These are phyloP conservation scores for Xiphorhynchus elegans DNA, from an alignment of 2,113 vertebrate genomes.

Conservation along the genomic window DNA sequence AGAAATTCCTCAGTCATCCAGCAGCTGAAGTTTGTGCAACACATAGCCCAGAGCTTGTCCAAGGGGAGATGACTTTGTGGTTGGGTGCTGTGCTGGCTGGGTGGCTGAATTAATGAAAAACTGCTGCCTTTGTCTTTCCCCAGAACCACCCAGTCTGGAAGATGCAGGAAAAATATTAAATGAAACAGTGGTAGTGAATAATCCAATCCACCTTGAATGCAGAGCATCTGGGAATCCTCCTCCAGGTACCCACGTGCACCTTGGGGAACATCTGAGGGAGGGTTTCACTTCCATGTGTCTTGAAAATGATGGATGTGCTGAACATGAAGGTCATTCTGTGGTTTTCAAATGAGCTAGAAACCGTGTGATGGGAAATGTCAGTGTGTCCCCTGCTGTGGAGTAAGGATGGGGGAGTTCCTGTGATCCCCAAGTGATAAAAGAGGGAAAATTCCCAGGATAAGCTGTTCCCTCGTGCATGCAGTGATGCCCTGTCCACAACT, in stretches of 20 bases:
- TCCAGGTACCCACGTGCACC: constrained; percentile 77
- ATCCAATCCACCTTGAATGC: constrained; percentile 87
- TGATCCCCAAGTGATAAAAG: neutral
- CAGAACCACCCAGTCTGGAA: constrained; percentile 90
- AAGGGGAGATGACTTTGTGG: neutral
- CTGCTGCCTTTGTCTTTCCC: constrained; percentile 15
- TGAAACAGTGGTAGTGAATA: constrained; percentile 88
- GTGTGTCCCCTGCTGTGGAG: neutral
- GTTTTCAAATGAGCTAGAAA: neutral
- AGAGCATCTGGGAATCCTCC: constrained; percentile 85
- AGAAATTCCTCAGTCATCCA: neutral
- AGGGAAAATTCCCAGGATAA: neutral
- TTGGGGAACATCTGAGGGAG: neutral
- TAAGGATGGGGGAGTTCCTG: neutral
- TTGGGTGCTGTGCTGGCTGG: neutral
- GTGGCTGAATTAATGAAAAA: neutral
- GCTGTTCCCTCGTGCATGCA: rapidly evolving
- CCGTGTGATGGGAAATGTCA: neutral
- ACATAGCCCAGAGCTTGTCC: neutral
- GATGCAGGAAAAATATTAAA: constrained; percentile 83
- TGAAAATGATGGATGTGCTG: neutral
- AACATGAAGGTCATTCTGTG: neutral
- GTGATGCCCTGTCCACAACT: neutral
- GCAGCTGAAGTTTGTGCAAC: neutral
- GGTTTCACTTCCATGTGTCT: neutral